Base-by-base conservation (phyloP, 64 coral and sea anemone genomes). In the Montipora capricornis region DNA sequence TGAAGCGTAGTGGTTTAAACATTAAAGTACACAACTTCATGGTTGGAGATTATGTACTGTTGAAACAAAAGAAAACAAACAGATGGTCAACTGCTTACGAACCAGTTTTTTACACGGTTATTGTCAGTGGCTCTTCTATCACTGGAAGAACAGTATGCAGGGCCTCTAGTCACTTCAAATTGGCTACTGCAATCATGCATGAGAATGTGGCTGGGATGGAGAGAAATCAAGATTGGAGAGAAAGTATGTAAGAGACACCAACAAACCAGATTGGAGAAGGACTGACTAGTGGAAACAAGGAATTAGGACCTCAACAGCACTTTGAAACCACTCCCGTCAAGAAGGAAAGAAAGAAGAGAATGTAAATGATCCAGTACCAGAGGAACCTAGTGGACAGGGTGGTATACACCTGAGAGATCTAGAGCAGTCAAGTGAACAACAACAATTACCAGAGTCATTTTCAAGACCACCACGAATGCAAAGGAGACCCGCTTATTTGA, bases 31-130 rank as follows among this genome's bases (percentile, higher is more conserved):
- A 81, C 64, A 80, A 91, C 37, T 81, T 71, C 44, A n/a, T 84
- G 1, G 4, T 87, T 12, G 91, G 82, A 67, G 81, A 93, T 44
- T 84, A 76, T 64, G 90, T 92, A 8, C 29, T 75, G 61, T 5
- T 92, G 2, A 92, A n/a, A 77, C 90, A 92, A 20, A 58, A 55
- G 51, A 85, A 85, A 52, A 92, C 6, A 92, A 92, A 92, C 6
- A 92, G 86, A 53, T 92, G 90, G 81, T 68, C 20, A 45, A 84
- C 74, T 57, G 53, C 13, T 24, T 81, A 78, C 46, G 88, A 91
- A 79, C 93, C 93, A 52, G 87, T 82, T 47, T 91, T 91, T 80
- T 95, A 95, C 59, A 78, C 69, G 6, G 79, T 95, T 10, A 46
- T 37, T 46, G 90, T 91, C 14, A 81, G 84, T 22, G 88, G 93